Evolutionary conservation across 2,797 vertebrate species (phyloP), one percentile per base, ranked within the genome.

Genomic region (Taeniopygia guttata): DNA sequence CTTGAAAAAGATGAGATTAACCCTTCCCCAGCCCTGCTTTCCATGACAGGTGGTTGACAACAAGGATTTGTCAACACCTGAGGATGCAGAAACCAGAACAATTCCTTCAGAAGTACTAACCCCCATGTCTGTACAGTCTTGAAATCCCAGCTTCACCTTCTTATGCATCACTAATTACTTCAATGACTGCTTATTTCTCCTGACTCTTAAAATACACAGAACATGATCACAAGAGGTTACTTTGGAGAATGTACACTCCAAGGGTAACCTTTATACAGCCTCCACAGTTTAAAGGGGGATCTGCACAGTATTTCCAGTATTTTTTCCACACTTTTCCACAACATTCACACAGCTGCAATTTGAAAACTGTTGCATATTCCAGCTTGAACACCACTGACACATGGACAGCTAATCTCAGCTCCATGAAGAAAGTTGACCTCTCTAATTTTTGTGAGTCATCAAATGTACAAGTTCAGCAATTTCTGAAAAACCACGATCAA

Each of bases 401-500:
- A 89, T 1, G 10, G 54, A 26, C 43, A 90, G 48, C 55, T 82
- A 51, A 79, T 38, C 62, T 90, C 43, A 75, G 30, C 30, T 25
- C 38, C 56, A 56, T 1, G 4, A 73, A 56, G 13, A 45, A 52
- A 76, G 29, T 0, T 36, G 36, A 45, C 56, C 58, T 73, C 52
- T 72, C 58, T 45, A n/a, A 73, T 1, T 2, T 38, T 19, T 43
- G 2, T 8, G 30, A 92, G 48, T 76, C 63, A 69, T 26, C 51
- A n/a, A 16, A 94, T 64, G 54, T 2, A 43, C 15, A 38, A 69
- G 36, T 82, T 90, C 70, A 89, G 70, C 63, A 45, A 42, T 40
- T 84, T 42, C 26, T 74, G 42, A n/a, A 84, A 91, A 89, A 51
- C 25, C 45, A 78, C 64, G 40, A 91, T 58, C 22, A 92, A 58